Conservation (phyloP, 1,140 invertebrate species). For the Drosophila ambigua region DNA sequence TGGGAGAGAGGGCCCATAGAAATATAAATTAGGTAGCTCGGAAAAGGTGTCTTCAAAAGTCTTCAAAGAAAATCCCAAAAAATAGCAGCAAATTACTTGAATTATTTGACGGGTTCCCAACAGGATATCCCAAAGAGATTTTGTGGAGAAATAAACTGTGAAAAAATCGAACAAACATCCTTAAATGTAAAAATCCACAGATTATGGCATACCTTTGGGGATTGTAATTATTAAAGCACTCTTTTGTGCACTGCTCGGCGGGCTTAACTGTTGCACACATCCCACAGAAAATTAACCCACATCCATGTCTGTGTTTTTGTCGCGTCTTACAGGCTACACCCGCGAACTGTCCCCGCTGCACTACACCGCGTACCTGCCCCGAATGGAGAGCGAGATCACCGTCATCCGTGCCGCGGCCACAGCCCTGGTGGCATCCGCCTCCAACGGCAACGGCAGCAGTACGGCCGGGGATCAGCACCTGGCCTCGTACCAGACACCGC, state of each 20-base stretch:
- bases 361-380: slow-evolving; percentile 87
- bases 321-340: slow-evolving; percentile 85
- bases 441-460: slow-evolving; percentile 29
- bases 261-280: slow-evolving; percentile 8
- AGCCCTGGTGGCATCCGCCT: slow-evolving; percentile 75
- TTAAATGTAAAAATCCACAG: not conserved
- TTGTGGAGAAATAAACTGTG: no score
- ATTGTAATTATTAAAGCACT: not conserved
- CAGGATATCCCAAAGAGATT: no score
- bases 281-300: not conserved
- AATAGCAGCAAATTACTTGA: no score
- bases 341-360: slow-evolving; percentile 87
- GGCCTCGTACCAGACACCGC: slow-evolving; percentile 78
- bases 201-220: slow-evolving; percentile 21
- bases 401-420: slow-evolving; percentile 82
- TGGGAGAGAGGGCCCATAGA: no score
- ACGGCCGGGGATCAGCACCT: slow-evolving; percentile 50
- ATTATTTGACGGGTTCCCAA: no score
- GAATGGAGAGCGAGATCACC: slow-evolving; percentile 85
- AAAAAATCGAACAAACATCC: no score
- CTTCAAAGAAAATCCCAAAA: no score
- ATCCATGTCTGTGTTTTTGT: not conserved
- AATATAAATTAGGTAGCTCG: no score
- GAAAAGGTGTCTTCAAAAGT: no score
- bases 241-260: not conserved